Evolutionary conservation across 2,888 invertebrate species (phyloP), one percentile per base, ranked within the genome.

Genomic region (Leucophenga montana): DNA sequence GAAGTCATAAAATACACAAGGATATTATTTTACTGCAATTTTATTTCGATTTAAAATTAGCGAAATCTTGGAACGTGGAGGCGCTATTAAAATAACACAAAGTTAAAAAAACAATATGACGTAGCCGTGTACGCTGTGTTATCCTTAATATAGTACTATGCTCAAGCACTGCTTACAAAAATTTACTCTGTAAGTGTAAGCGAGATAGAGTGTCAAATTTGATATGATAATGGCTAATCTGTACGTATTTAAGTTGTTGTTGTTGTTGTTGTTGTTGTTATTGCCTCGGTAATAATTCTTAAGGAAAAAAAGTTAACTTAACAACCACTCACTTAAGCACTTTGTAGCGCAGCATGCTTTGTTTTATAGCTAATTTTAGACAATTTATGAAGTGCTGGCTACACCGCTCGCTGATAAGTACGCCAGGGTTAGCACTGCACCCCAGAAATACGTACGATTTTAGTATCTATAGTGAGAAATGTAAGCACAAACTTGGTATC

Each of bases 301-400:
- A 22, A 56, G 22, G 4, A 56, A 56, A 20, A 39, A 39, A 39
- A 39, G 8, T 39, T 11, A 39, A 39, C 39, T 39, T 8, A 39
- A 39, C 9, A 39, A 39, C 5, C 39, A 39, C 11, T 5, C 39
- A 39, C 39, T 39, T 39, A 22, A 22, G 14, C 56, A 14, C 22
- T 56, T 22, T 22, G 22, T 11, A 18, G 13, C 18, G 22, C 22
- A 8, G 11, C 3, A 22, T 57, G 33, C 54, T 68, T 80, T 75
- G 76, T 71, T 84, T 84, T 79, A 81, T 84, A 75, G 79, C 78
- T 79, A 84, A 84, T 84, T 81, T 84, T 84, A 79, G 82, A 83
- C 82, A 81, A 84, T 84, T 84, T 84, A 81, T 81, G 83, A 84
- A 81, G 81, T 81, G 81, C 84, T 84, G 81, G 77, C 74, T 77